These are phyloP conservation scores for Palythoa grandis DNA, from an alignment of 92 coral and sea anemone species.

Conservation along the genomic window DNA sequence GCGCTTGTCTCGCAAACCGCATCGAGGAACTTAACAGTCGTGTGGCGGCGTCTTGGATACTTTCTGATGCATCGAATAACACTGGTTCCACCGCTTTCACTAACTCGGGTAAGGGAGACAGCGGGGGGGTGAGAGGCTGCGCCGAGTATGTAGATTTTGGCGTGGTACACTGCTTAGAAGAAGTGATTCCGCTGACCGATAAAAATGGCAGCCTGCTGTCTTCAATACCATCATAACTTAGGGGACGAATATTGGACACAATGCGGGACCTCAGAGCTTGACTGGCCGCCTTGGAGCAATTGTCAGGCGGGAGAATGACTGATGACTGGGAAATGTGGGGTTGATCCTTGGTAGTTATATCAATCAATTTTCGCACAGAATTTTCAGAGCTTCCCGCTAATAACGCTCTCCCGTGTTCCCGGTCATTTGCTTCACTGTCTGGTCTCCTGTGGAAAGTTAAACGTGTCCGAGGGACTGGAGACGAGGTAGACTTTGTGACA, in stretches of 20 bases:
- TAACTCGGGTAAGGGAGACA: constrained; percentile 62
- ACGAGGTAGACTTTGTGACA: not conserved
- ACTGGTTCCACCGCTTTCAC: constrained; percentile 78
- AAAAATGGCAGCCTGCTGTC: constrained; percentile 19
- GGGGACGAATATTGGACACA: constrained; percentile 19
- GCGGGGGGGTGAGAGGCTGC: constrained; percentile 34
- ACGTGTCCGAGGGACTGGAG: constrained; percentile 6
- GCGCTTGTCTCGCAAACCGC: constrained; percentile 87
- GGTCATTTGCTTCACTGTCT: constrained; percentile 9
- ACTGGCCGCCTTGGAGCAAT: not conserved
- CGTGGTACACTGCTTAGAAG: constrained; percentile 28
- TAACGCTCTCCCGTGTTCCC: constrained; percentile 9
- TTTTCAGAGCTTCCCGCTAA: not conserved
- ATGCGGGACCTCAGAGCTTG: constrained; percentile 16
- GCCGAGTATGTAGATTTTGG: constrained; percentile 39
- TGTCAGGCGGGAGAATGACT: constrained; percentile 7
- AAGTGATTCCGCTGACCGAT: constrained; percentile 20
- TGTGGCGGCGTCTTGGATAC: constrained; percentile 76
- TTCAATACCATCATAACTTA: not conserved
- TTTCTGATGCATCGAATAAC: constrained; percentile 73
- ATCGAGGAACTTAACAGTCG: constrained; percentile 80
- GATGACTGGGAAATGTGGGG: constrained; percentile 21
- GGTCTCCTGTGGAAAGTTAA: not conserved
- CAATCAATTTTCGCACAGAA: constrained; percentile 21
- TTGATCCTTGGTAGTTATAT: not conserved